phyloP scores from a whole-genome alignment of 2,888 invertebrate species.

The Netelia inedita region DNA sequence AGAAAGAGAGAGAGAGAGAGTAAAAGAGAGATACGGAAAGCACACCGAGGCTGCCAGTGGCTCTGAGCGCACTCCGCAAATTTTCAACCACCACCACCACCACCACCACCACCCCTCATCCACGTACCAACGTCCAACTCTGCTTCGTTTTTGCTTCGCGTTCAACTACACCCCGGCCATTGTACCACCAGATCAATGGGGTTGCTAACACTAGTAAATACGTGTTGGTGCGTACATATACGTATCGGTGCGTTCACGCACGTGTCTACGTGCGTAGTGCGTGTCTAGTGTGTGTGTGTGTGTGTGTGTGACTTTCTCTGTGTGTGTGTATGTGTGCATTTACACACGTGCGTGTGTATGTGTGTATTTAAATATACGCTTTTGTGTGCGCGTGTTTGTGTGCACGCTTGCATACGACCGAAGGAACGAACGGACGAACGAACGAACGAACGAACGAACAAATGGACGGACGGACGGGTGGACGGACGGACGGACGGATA shows the following conservation, averaged over 20 bases:
- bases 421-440: slow-evolving; percentile 23
- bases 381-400: too few species aligned
- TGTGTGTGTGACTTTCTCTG: too few species aligned
- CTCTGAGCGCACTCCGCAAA: slow-evolving; percentile 81
- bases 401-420: too few species aligned
- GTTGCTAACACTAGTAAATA: slow-evolving; percentile 84
- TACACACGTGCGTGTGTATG: too few species aligned
- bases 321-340: too few species aligned
- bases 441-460: slow-evolving; percentile 59
- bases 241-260: too few species aligned
- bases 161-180: slow-evolving; percentile 72
- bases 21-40: slow-evolving; percentile 59
- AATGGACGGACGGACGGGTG: slow-evolving; percentile 47
- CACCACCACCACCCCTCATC: slow-evolving; percentile 65
- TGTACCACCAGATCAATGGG: slow-evolving; percentile 84
- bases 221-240: slow-evolving; percentile 75
- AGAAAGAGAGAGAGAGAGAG: slow-evolving; percentile 53
- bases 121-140: too few species aligned
- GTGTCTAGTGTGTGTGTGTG: too few species aligned
- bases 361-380: too few species aligned
- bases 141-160: slow-evolving; percentile 82
- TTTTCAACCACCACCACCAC: slow-evolving; percentile 76
- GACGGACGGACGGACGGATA: slow-evolving; percentile 51
- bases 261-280: too few species aligned
- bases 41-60: slow-evolving; percentile 70